Evolutionary conservation across 2,888 invertebrate species (phyloP), one percentile per base, ranked within the genome.

Genomic region (Peribatodes rhomboidaria): DNA sequence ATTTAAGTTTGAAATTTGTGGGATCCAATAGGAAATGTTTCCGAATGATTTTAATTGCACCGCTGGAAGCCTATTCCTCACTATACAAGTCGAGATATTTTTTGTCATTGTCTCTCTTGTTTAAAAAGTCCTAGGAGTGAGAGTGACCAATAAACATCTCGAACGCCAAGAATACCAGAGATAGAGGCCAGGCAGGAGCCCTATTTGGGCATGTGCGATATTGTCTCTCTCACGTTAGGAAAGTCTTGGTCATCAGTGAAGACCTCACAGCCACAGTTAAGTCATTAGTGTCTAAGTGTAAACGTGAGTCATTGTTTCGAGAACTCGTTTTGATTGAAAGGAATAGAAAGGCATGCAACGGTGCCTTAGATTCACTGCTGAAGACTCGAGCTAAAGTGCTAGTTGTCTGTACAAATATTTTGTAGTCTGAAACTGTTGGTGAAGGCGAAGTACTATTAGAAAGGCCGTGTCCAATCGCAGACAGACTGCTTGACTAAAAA

Each of bases 341-440:
- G 71, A 71, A 68, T 71, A 69, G 68, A 71, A 71, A 69, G 69
- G 69, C 66, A 55, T 44, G 49, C 59, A 68, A 68, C 68, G 57
- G 66, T 62, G 59, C 31, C 50, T 60, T 49, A 56, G 58, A 57
- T 50, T 50, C 60, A 46, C 60, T 50, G 59, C 64, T 59, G 58
- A 64, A 60, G 64, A 59, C 60, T 41, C 39, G 20, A 37, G 22
- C 18, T 42, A 8, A 47, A 46, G 18, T 16, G 35, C 44, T 52
- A 42, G 46, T 37, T 61, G 46, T 49, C 41, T 56, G 50, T 50
- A 20, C 31, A 31, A 61, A 50, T 50, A 52, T 50, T 57, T 57
- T 62, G 35, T 52, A 31, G 42, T 1, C 57, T 63, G 53, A 58
- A 63, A 57, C 44, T 44, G 18, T 55, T 16, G 11, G 31, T 33